Base-by-base conservation (phyloP, 2,797 vertebrate species). In the Gymnothorax reevesii region DNA sequence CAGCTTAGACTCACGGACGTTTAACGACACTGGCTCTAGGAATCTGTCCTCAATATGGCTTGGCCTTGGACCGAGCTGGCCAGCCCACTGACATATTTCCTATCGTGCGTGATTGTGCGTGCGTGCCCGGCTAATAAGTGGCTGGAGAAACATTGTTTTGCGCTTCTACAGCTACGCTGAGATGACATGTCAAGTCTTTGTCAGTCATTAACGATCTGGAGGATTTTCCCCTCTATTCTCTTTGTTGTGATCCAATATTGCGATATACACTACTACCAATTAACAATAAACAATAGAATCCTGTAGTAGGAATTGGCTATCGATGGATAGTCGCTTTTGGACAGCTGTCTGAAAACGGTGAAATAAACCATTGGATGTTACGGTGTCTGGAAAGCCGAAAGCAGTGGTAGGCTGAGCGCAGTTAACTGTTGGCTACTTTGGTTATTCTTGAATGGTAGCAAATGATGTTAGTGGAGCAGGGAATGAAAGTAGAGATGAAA, bases 91-190 rank as follows among this genome's bases (percentile, higher is more conserved):
- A 12, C 52, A 54, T 55, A 55, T 55, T 80, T 55, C 10, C 49
- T 22, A 54, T 49, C 52, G 77, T 80, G 52, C 25, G 52, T 79
- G 17, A n/a, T 52, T 79, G 33, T 54, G 49, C 49, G 15, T 79
- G 75, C 10, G 20, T 77, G 33, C 55, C 49, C 55, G 22, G 77
- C 77, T 80, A 80, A 80, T 80, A 80, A 80, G 55, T 80, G 55
- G 49, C 49, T 80, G 55, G 77, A 5, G 25, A 27, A 73, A 52
- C 9, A 15, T 8, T 80, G 71, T 75, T 33, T 7, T 49, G 49
- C 33, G 17, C 33, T 42, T 15, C 1, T 49, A 42, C 0, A 42
- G 5, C 42, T 15, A 52, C 75, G 15, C 75, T 52, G 75, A 79
- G 15, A 49, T 79, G 54, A 27, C 69, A 27, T 13, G 33, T 75